Base-by-base conservation (phyloP, 2,888 invertebrate genomes). In the Podotricha telesiphe region DNA sequence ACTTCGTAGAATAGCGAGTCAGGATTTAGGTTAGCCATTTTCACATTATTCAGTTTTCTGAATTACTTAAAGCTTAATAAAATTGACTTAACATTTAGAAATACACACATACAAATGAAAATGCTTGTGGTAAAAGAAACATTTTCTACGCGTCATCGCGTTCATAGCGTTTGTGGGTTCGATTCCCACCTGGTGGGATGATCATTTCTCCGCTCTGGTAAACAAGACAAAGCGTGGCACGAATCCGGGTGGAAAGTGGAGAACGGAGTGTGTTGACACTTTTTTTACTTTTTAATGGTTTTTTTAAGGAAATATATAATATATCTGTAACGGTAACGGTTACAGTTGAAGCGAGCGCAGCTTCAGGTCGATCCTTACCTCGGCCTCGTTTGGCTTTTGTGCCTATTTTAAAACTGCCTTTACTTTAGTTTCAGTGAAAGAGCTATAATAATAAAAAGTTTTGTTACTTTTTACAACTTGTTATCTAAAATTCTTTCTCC, bases 381-480 rank as follows among this genome's bases (percentile, higher is more conserved):
- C 66, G 66, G 48, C 66, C 66, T 59, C 66, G 66, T 66, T 66
- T 40, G 58, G 22, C 58, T 50, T 15, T 51, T 59, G 66, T 59
- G 66, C 50, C 66, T 66, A 59, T 66, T 66, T 66, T 66, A 66
- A 66, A 66, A 40, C 58, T 40, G 55, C 37, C 48, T 50, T 66
- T 50, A 37, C 66, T 58, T 66, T 59, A 42, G 48, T 37, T 66
- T 15, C 15, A 48, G 17, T 50, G 58, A 58, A 40, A 58, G 37
- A 65, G 37, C 50, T 50, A 37, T 37, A 19, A 48, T 66, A 66
- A 66, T 48, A 37, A 58, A 51, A 8, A 37, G 13, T 34, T 55
- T 55, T 65, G 34, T 56, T 47, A 55, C 37, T 17, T 55, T 53
- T n/a, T 19, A 17, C 55, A 11, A 11, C 17, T 55, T 55, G 37